Conservation (phyloP, 2,888 invertebrate species). For the Chymomyza procnemis region DNA sequence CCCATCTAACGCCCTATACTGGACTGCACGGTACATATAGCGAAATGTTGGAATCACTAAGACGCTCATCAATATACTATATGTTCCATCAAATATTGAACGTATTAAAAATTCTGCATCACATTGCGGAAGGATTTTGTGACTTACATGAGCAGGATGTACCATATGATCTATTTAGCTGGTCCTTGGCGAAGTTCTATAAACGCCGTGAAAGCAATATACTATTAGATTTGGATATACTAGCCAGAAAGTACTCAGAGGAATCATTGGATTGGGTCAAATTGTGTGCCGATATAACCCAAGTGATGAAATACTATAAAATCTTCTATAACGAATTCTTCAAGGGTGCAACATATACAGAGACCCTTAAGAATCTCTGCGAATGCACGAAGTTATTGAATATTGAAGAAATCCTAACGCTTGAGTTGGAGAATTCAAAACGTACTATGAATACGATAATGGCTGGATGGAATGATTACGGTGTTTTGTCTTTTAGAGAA, state of each 20-base stretch:
- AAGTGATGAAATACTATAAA: slow-evolving; percentile 24
- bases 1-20: too few species aligned
- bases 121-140: not conserved
- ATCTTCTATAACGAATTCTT: slow-evolving; percentile 22
- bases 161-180: slow-evolving; percentile 33
- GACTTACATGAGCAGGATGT: not conserved
- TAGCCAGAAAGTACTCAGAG: not conserved
- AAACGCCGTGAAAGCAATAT: slow-evolving; percentile 21
- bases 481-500: too few species aligned
- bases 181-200: slow-evolving; percentile 32
- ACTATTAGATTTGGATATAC: slow-evolving; percentile 31
- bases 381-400: slow-evolving; percentile 28
- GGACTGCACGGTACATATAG: slow-evolving; percentile 26
- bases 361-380: slow-evolving; percentile 12
- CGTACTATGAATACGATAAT: too few species aligned
- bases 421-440: not conserved
- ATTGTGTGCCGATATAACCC: slow-evolving; percentile 30
- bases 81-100: slow-evolving; percentile 18
- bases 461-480: too few species aligned
- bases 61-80: slow-evolving; percentile 29
- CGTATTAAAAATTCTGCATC: slow-evolving; percentile 15
- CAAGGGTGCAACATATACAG: not conserved
- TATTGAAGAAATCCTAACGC: slow-evolving; percentile 21
- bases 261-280: slow-evolving; percentile 28
- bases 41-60: too few species aligned